Evolutionary conservation across 2,888 invertebrate genomes (phyloP), one percentile per base, ranked within the genome.

Genomic region (Galeopsomyia nigrocyanea): DNA sequence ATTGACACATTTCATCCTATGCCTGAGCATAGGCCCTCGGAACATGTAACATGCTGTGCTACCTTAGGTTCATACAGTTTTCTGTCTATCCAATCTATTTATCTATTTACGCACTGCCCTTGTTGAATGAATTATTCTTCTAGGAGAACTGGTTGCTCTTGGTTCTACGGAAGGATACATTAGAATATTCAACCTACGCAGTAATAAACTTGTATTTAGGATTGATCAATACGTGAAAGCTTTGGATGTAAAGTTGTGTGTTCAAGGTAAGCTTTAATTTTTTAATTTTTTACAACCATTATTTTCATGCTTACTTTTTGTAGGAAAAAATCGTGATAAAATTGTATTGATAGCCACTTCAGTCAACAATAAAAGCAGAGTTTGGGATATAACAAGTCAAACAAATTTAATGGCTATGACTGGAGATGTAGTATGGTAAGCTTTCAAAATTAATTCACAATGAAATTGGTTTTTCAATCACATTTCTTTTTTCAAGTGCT

Each of bases 81-180:
- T 17, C 13, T 0, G 9, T 53, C 21, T 49, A 26, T 65, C 39
- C 9, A 46, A 56, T 22, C 51, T n/a, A n/a, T n/a, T n/a, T n/a
- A n/a, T n/a, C n/a, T n/a, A 50, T 68, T 10, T 47, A 47, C 47
- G 53, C 16, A 22, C 13, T 1, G 7, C 10, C 2, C 7, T 39
- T 39, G 10, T 39, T 13, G 49, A 56, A 21, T 56, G n/a, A 31
- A n/a, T 49, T 19, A 55, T 19, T 55, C 60, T 70, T 49, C 10
- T 57, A 83, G 83, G 74, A 47, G 76, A 78, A 70, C 68, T 80
- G 16, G 55, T 82, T 61, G 83, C 80, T 16, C 60, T 81, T 64
- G 83, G 82, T 10, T 78, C 81, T 10, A 78, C 76, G 0, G 80
- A 81, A 58, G 83, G 83, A 39, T 80, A 75, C 7, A 74, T 83